Conservation (phyloP, 2,797 vertebrate genomes). For the Leucoraja ocellata region DNA sequence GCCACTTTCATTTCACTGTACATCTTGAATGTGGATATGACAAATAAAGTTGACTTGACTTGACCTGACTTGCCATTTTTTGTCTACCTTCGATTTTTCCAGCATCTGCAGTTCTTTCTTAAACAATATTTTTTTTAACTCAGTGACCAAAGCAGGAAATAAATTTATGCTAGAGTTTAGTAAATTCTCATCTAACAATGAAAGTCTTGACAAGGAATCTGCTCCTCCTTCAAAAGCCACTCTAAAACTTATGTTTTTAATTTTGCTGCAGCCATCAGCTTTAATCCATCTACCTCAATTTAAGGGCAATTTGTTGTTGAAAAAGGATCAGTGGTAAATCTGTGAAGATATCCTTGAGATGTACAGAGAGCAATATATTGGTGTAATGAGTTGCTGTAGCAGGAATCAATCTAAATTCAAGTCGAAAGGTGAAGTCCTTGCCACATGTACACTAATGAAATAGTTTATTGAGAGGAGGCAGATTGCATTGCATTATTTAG, state of each 20-base stretch:
- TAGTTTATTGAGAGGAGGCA: background rate
- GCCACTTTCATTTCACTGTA: too few relatives aligned
- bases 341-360: background rate
- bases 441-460: background rate
- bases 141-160: background rate
- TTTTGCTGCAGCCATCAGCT: background rate
- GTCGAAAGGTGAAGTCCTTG: background rate
- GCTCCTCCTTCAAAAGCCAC: background rate
- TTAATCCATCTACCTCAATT: background rate
- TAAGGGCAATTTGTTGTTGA: background rate
- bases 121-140: background rate
- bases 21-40: too few relatives aligned
- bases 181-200: background rate
- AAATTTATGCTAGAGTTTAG: background rate
- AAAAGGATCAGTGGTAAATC: conserved; percentile 7
- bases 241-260: background rate
- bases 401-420: background rate
- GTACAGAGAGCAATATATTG: background rate
- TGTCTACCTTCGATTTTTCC: too few relatives aligned
- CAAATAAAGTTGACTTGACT: too few relatives aligned
- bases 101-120: too few relatives aligned
- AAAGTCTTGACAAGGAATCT: background rate
- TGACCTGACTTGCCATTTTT: too few relatives aligned
- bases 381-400: background rate
- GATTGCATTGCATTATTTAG: background rate